These are phyloP conservation scores for Erpobdella octoculata DNA, from an alignment of 2,888 invertebrate genomes.

Conservation along the genomic window DNA sequence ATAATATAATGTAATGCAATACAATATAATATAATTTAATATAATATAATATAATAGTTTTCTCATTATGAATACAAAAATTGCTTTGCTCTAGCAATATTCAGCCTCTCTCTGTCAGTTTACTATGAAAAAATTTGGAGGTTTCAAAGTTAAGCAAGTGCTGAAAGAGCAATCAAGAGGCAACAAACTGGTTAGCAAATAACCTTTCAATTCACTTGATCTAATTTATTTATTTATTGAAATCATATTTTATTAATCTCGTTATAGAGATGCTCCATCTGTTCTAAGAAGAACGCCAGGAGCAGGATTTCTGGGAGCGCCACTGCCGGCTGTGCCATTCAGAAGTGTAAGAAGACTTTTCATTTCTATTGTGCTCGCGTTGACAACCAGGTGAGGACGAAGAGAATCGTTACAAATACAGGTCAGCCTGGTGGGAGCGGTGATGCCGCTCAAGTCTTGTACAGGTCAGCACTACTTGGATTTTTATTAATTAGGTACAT, in stretches of 20 bases:
- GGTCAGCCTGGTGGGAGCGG: neutral
- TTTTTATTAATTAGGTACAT: too few relatives aligned
- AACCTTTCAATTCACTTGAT: conserved; percentile 36
- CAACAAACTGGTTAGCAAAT: conserved; percentile 56
- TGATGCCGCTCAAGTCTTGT: neutral
- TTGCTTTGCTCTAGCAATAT: conserved; percentile 42
- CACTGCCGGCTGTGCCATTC: conserved; percentile 63
- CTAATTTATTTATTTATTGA: neutral
- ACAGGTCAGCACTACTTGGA: neutral
- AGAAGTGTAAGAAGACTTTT: conserved; percentile 62
- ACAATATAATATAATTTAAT: neutral
- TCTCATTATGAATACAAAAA: too few relatives aligned
- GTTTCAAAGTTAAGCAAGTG: conserved; percentile 43
- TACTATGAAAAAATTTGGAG: conserved; percentile 43
- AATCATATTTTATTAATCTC: neutral
- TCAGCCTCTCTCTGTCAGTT: conserved; percentile 43
- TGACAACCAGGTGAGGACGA: conserved; percentile 11
- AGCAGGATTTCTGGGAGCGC: conserved; percentile 55
- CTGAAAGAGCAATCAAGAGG: conserved; percentile 60
- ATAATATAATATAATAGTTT: neutral
- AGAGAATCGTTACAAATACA: conserved; percentile 23
- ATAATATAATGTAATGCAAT: neutral
- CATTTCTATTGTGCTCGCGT: conserved; percentile 63
- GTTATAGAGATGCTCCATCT: conserved; percentile 63
- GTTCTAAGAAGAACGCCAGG: conserved; percentile 51